phyloP scores from a whole-genome alignment of 2,888 invertebrate species.

The Matsumyia berberina region DNA sequence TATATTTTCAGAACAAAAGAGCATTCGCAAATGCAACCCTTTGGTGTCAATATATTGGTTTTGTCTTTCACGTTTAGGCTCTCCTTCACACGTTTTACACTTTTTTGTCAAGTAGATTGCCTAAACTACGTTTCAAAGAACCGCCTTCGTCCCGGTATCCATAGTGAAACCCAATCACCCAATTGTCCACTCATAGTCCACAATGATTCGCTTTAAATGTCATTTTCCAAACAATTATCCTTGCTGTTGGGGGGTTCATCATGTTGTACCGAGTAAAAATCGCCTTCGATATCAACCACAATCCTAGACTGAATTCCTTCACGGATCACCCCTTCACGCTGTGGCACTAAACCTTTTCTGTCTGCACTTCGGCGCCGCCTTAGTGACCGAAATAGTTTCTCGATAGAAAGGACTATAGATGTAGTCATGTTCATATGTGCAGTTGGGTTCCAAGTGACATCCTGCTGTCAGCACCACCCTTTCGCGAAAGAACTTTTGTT shows the following conservation, averaged over 20 bases:
- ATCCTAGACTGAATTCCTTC: conserved; percentile 18
- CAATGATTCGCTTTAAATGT: conserved; percentile 10
- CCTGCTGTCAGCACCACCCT: not conserved
- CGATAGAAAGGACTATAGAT: not conserved
- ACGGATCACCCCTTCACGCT: not conserved
- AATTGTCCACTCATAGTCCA: not conserved
- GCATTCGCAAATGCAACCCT: too few species aligned
- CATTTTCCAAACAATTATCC: conserved; percentile 30
- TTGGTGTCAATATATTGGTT: too few species aligned
- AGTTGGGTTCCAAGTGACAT: conserved; percentile 17
- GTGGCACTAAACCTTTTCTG: not conserved
- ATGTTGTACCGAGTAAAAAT: not conserved
- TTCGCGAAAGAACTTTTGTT: too few species aligned
- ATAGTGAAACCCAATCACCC: conserved; percentile 1
- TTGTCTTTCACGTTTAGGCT: too few species aligned
- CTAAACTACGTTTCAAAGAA: too few species aligned
- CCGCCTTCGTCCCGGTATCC: too few species aligned
- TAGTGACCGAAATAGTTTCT: conserved; percentile 53
- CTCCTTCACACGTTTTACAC: too few species aligned
- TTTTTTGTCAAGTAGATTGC: too few species aligned
- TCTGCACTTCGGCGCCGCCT: conserved; percentile 30
- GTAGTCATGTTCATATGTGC: too few species aligned
- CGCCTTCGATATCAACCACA: conserved; percentile 27
- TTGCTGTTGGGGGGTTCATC: not conserved
- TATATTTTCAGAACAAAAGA: too few species aligned